Evolutionary conservation across 1,140 invertebrate genomes (phyloP).

Genomic region (Pectinophora gossypiella): DNA sequence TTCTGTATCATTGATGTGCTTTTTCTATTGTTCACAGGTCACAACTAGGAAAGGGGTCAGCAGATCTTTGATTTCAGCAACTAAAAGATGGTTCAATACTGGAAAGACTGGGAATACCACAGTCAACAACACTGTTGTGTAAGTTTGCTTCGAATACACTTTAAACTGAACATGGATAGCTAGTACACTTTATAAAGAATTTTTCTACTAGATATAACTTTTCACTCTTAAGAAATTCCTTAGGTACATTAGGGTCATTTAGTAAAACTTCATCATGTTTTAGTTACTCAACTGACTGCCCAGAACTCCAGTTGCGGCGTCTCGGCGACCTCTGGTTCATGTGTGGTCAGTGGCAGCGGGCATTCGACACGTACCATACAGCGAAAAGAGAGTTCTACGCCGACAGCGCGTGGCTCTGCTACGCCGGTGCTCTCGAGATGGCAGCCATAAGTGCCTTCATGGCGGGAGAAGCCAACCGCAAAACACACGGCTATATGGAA

Average conservation of each 20-base stretch:
- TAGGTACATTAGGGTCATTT: too few relatives aligned
- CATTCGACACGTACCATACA: constrained; percentile 95
- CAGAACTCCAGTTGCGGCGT: constrained; percentile 94
- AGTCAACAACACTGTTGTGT: constrained; percentile 89
- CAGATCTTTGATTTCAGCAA: constrained; percentile 93
- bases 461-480: constrained; percentile 85
- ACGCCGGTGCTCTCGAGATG: constrained; percentile 97
- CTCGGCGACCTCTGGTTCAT: constrained; percentile 97
- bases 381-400: constrained; percentile 97
- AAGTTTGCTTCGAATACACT: too few relatives aligned
- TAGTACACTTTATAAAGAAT: too few relatives aligned
- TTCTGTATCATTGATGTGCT: too few relatives aligned
- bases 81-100: constrained; percentile 95
- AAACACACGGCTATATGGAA: constrained; percentile 94
- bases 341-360: constrained; percentile 94
- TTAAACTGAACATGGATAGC: too few relatives aligned
- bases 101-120: constrained; percentile 86
- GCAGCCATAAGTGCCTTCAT: constrained; percentile 94
- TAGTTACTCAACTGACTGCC: constrained; percentile 91
- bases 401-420: constrained; percentile 98
- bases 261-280: constrained; percentile 7
- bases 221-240: too few relatives aligned
- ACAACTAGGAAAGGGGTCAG: constrained; percentile 94
- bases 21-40: constrained; percentile 63
- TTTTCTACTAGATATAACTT: too few relatives aligned